Percentiles rank a stretch among this genome's conserved stretches.
phyloP scores from a whole-genome alignment of 2,113 vertebrate species.

The Gambusia holbrooki region DNA sequence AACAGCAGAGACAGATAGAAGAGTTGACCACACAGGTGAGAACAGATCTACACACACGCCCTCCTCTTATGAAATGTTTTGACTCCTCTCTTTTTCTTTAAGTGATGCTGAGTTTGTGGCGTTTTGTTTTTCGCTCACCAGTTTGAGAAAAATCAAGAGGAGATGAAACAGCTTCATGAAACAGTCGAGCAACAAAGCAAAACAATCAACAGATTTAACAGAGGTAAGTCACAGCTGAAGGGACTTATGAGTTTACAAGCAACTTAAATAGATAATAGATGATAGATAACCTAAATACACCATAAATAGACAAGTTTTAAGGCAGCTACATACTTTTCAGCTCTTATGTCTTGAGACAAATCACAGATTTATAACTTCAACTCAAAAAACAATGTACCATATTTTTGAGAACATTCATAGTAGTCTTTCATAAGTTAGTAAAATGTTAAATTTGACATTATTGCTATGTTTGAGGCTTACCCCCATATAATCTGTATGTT shows the following conservation, averaged over 20 bases:
- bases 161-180: slow-evolving; percentile 77
- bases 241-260: neutral
- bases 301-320: neutral
- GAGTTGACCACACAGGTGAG: slow-evolving; percentile 76
- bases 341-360: neutral
- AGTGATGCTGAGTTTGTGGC: neutral
- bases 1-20: slow-evolving; percentile 78
- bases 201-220: slow-evolving; percentile 84
- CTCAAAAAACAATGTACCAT: neutral
- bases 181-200: slow-evolving; percentile 76
- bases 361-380: neutral
- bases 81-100: neutral
- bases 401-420: neutral
- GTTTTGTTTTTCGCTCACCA: slow-evolving; percentile 27
- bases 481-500: neutral
- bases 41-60: neutral
- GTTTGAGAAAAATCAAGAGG: slow-evolving; percentile 71
- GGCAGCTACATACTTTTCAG: neutral
- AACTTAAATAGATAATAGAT: neutral
- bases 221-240: slow-evolving; percentile 67
- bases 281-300: neutral
- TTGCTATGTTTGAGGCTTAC: neutral
- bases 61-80: neutral
- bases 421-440: neutral
- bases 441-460: neutral